Evolutionary conservation across 2,797 vertebrate species (phyloP).

Genomic region (Sebastes goodei): DNA sequence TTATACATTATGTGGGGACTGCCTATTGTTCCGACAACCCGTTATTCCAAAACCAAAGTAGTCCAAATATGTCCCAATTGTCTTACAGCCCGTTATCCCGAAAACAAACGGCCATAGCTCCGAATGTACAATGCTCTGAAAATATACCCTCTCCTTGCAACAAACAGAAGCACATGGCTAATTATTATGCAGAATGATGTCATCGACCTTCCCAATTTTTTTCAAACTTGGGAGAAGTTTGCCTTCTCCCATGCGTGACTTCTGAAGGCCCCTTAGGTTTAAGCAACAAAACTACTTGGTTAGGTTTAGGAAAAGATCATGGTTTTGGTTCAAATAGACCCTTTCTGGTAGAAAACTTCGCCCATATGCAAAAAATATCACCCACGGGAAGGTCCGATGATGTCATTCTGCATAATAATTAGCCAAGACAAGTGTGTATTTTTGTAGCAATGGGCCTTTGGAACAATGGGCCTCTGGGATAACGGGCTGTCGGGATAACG

Average conservation of each 20-base stretch:
- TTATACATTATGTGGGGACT: neutral
- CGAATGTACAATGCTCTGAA: rapidly evolving
- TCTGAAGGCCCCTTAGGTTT: neutral
- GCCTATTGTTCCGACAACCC: no score
- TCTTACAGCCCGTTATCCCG: neutral
- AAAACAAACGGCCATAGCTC: neutral
- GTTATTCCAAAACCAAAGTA: neutral
- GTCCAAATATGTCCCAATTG: neutral
- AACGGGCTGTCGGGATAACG: no score
- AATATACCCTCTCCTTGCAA: neutral
- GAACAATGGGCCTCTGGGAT: no score
- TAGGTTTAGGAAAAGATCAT: neutral
- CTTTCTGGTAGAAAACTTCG: rapidly evolving
- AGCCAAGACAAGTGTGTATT: no score
- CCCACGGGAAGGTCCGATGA: rapidly evolving
- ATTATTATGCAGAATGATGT: no score
- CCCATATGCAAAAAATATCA: no score
- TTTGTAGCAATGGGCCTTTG: no score
- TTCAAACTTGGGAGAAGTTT: neutral
- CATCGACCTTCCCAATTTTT: no score
- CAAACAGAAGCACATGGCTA: no score
- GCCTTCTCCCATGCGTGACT: rapidly evolving
- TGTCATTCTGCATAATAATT: no score
- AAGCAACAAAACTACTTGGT: neutral
- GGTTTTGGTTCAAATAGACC: no score